These are phyloP conservation scores for Hemithea aestivaria DNA, from an alignment of 2,888 invertebrate genomes.

Conservation along the genomic window DNA sequence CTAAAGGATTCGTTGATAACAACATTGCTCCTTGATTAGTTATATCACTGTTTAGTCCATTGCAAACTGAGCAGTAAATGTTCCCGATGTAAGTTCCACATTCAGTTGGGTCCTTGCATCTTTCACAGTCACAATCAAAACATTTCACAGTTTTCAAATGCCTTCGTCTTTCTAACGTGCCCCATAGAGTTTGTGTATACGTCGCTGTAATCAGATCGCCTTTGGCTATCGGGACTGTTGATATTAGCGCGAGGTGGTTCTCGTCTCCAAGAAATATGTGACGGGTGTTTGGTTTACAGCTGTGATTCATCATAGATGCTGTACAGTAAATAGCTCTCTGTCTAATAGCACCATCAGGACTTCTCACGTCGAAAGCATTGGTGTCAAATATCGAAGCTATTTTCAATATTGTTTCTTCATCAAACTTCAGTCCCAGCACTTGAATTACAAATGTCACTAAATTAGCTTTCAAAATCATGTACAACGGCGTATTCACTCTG, in stretches of 20 bases:
- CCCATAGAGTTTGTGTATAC: conserved; percentile 85
- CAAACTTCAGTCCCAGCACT: conserved; percentile 75
- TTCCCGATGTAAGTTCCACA: conserved; percentile 81
- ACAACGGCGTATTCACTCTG: conserved; percentile 79
- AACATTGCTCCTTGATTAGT: conserved; percentile 66
- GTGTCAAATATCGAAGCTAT: conserved; percentile 85
- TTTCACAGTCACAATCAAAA: conserved; percentile 82
- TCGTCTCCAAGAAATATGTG: conserved; percentile 82
- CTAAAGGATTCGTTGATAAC: conserved; percentile 80
- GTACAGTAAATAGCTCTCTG: conserved; percentile 82
- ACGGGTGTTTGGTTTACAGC: conserved; percentile 85
- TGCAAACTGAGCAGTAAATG: conserved; percentile 82
- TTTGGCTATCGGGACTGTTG: conserved; percentile 82
- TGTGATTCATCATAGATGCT: conserved; percentile 85
- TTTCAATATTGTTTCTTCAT: conserved; percentile 79
- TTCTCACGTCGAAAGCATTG: conserved; percentile 84
- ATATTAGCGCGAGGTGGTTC: conserved; percentile 80
- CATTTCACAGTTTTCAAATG: conserved; percentile 82
- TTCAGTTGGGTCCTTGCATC: conserved; percentile 86
- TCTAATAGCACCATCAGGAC: conserved; percentile 66
- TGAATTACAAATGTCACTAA: conserved; percentile 81
- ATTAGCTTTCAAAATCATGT: conserved; percentile 79
- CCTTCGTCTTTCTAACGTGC: conserved; percentile 82
- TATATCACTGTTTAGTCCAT: conserved; percentile 53
- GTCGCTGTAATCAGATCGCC: conserved; percentile 83